Evolutionary conservation across 2,797 vertebrate species (phyloP).

Genomic region (Acestrorhynchus altus): DNA sequence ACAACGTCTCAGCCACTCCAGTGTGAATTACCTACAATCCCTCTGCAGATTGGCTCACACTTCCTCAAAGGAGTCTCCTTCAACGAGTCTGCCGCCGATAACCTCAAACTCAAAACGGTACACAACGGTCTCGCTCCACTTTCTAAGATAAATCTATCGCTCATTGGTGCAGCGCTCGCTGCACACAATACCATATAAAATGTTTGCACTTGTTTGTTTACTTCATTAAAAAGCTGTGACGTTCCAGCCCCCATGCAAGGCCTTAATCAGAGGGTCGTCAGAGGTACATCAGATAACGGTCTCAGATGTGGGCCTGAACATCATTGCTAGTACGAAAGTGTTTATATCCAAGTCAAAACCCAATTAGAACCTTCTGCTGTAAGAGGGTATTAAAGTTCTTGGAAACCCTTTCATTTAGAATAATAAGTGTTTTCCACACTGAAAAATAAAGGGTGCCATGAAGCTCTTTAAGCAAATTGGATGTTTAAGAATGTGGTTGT

Average conservation of each 20-base stretch:
- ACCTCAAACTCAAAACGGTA: constrained; percentile 98
- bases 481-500: too few species aligned
- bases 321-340: background rate
- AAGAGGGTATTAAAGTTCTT: too few species aligned
- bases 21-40: constrained; percentile 96
- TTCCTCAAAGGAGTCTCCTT: constrained; percentile 98
- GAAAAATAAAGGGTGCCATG: too few species aligned
- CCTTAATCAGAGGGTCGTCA: background rate
- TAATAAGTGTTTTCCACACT: too few species aligned
- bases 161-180: too few species aligned
- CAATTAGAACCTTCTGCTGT: too few species aligned
- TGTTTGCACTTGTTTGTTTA: too few species aligned
- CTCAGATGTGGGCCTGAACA: background rate
- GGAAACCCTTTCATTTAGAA: too few species aligned
- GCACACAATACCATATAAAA: too few species aligned
- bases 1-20: constrained; percentile 95
- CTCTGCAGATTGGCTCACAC: constrained; percentile 94
- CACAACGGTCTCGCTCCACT: background rate
- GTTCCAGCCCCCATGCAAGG: background rate
- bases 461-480: too few species aligned
- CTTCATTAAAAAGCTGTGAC: background rate
- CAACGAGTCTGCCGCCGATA: constrained; percentile 94
- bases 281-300: background rate
- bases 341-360: too few species aligned
- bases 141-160: background rate